phyloP scores from a whole-genome alignment of 92 coral and sea anemone species.

The Porites evermanni region DNA sequence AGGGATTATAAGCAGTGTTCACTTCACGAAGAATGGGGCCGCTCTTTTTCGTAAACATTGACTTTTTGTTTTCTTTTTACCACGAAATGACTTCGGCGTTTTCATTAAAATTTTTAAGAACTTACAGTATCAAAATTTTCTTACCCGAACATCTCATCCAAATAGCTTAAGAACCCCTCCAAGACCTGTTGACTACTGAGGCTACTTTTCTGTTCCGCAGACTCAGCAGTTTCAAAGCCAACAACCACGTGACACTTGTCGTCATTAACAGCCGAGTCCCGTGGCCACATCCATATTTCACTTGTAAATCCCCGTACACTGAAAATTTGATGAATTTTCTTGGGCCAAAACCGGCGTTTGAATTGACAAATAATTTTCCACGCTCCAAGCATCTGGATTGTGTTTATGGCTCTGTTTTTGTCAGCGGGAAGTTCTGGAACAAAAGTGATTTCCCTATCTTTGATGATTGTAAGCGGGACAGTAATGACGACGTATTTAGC shows the following conservation, averaged over 20 bases:
- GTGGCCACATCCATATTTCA: slow-evolving; percentile 87
- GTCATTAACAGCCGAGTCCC: slow-evolving; percentile 64
- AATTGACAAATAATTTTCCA: slow-evolving; percentile 87
- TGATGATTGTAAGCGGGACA: slow-evolving; percentile 78
- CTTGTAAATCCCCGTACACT: slow-evolving; percentile 27
- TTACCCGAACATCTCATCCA: slow-evolving; percentile 90
- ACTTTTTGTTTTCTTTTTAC: too few species aligned
- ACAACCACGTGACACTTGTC: slow-evolving; percentile 85
- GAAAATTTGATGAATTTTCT: slow-evolving; percentile 5
- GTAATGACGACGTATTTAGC: slow-evolving; percentile 72
- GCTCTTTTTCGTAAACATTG: too few species aligned
- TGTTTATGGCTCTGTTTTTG: slow-evolving; percentile 77
- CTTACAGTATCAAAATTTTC: not conserved
- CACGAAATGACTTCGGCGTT: too few species aligned
- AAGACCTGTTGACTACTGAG: slow-evolving; percentile 69
- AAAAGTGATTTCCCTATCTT: slow-evolving; percentile 86
- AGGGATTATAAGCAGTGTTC: too few species aligned
- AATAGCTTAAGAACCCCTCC: slow-evolving; percentile 64
- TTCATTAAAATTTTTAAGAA: too few species aligned
- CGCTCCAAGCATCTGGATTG: slow-evolving; percentile 82
- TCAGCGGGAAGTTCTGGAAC: slow-evolving; percentile 68
- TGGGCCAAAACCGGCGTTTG: slow-evolving; percentile 79
- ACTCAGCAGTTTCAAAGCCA: slow-evolving; percentile 86
- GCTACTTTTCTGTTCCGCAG: slow-evolving; percentile 71
- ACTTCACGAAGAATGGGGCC: too few species aligned